Evolutionary conservation across 2,113 vertebrate genomes (phyloP).

Genomic region (Fulica atra): DNA sequence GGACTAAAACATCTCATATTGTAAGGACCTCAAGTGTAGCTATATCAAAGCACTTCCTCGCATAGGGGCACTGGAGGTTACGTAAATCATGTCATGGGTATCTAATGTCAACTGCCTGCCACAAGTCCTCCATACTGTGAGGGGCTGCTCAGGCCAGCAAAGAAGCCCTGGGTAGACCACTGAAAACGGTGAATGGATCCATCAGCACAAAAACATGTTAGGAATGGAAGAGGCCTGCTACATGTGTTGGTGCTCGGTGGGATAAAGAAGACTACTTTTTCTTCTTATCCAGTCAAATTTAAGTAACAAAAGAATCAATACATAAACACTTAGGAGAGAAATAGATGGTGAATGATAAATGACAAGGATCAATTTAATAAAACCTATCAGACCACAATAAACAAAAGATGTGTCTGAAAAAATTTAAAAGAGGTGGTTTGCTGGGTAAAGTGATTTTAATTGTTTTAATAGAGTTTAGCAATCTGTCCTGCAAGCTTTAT

Average conservation of each 20-base stretch:
- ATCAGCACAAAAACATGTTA: neutral
- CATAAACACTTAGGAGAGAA: neutral
- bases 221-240: neutral
- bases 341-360: conserved; percentile 2
- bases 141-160: neutral
- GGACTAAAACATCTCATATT: neutral
- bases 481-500: neutral
- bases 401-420: neutral
- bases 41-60: neutral
- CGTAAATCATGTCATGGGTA: neutral
- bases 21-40: neutral
- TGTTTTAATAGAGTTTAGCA: neutral
- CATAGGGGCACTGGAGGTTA: neutral
- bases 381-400: neutral
- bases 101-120: neutral
- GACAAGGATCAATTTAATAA: neutral
- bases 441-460: neutral
- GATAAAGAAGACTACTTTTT: neutral
- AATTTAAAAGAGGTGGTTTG: neutral
- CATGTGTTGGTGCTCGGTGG: neutral
- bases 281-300: neutral
- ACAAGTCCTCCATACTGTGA: neutral
- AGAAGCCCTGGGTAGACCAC: neutral
- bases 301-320: conserved; percentile 25
- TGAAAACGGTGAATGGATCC: neutral